A percentile compares a stretch with the other conserved stretches of the same genome.
Evolutionary conservation across 2,797 vertebrate genomes (phyloP).

Genomic region (Acipenser oxyrinchus): DNA sequence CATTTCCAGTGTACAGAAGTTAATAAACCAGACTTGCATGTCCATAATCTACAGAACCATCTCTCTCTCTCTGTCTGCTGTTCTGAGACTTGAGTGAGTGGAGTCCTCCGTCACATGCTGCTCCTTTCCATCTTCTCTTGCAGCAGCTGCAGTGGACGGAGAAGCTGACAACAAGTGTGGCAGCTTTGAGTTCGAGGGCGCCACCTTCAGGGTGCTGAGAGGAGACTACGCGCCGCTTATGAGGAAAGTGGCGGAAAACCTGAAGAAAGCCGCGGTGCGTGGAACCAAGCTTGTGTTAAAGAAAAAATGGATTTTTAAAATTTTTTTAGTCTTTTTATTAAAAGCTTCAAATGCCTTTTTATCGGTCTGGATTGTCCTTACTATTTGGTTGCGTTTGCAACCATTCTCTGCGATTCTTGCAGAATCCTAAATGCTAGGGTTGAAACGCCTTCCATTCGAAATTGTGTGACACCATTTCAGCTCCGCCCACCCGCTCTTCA

Average conservation of each 20-base stretch:
- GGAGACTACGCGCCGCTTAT: constrained; percentile 79
- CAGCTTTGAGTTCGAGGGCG: constrained; percentile 64
- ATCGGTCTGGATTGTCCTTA: no score
- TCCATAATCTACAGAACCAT: no score
- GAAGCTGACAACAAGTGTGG: constrained; percentile 61
- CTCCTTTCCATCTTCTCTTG: background rate
- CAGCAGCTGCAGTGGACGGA: constrained; percentile 60
- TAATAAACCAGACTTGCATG: no score
- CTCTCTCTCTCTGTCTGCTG: background rate
- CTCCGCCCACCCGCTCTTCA: no score
- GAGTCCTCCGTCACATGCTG: background rate
- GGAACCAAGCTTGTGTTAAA: background rate
- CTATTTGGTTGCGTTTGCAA: no score
- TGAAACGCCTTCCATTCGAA: no score
- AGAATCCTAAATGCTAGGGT: background rate
- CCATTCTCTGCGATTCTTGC: background rate
- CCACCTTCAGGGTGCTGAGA: constrained; percentile 65
- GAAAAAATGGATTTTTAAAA: background rate
- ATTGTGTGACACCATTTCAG: no score
- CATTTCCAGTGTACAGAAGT: no score
- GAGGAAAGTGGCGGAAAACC: constrained; percentile 67
- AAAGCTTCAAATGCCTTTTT: no score
- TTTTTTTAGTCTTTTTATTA: no score
- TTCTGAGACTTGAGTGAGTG: background rate
- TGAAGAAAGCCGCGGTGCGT: constrained; percentile 74